phyloP scores from a whole-genome alignment of 2,113 vertebrate genomes.

The Lontra canadensis region DNA sequence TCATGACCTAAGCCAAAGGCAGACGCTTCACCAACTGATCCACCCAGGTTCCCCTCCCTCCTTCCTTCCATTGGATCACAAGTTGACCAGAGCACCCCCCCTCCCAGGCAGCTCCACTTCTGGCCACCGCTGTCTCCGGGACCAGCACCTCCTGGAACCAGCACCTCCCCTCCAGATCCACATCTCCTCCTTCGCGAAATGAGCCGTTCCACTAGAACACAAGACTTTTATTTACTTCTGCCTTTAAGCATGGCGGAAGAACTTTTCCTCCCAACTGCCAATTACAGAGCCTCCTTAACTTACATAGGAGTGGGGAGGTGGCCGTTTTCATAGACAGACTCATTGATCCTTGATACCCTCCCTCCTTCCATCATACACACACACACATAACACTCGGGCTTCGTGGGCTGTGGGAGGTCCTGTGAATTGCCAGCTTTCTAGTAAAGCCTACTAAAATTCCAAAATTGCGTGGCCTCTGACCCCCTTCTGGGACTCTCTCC shows the following conservation, averaged over 20 bases:
- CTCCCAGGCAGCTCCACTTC: accelerated
- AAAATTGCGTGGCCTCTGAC: not conserved
- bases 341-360: accelerated
- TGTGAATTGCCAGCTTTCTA: accelerated
- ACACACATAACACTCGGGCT: not conserved
- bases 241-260: not conserved
- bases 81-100: accelerated
- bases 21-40: no score
- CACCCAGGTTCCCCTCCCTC: no score
- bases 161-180: accelerated
- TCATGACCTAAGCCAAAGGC: no score
- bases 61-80: not conserved
- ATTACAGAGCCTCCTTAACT: no score
- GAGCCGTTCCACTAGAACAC: not conserved
- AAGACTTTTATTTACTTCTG: not conserved
- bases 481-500: not conserved
- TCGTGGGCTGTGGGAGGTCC: accelerated
- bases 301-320: not conserved
- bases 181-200: not conserved
- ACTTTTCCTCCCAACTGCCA: not conserved
- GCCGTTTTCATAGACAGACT: accelerated
- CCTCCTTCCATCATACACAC: no score
- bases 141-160: not conserved
- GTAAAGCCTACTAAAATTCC: not conserved
- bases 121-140: accelerated